Evolutionary conservation across 2,113 vertebrate species (phyloP).

Genomic region (Calyptommatus sinebrachiatus): DNA sequence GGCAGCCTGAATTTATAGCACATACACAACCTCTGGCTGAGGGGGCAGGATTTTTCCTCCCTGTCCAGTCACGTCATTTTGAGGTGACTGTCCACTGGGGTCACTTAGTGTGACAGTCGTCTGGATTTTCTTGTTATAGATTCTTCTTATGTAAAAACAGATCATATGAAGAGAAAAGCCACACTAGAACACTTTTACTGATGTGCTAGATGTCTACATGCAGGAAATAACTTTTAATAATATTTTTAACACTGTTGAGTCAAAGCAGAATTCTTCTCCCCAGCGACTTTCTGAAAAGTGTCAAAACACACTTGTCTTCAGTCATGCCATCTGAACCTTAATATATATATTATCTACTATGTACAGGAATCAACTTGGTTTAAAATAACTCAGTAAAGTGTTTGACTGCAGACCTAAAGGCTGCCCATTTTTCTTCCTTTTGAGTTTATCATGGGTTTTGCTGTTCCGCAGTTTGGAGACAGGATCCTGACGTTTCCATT

Average conservation of each 20-base stretch:
- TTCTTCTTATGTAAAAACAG: not conserved
- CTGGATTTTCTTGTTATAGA: not conserved
- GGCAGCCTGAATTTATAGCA: too few relatives aligned
- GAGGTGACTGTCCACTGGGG: too few relatives aligned
- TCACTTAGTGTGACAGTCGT: too few relatives aligned
- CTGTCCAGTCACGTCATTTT: too few relatives aligned
- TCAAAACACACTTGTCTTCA: not conserved
- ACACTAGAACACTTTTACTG: not conserved
- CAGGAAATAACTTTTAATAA: not conserved
- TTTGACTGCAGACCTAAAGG: conserved; percentile 57
- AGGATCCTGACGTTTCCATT: conserved; percentile 75
- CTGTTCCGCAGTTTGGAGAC: conserved; percentile 51
- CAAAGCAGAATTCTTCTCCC: too few relatives aligned
- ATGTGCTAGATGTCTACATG: not conserved
- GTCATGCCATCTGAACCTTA: not conserved
- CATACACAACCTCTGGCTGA: too few relatives aligned
- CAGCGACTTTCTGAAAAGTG: not conserved
- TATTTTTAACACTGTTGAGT: not conserved
- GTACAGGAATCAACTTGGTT: conserved; percentile 59
- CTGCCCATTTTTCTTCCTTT: conserved; percentile 53
- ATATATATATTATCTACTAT: conserved; percentile 7
- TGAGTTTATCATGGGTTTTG: conserved; percentile 52
- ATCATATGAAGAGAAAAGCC: not conserved
- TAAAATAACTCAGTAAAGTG: conserved; percentile 79
- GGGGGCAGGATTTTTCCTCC: too few relatives aligned